Conservation (phyloP, 2,113 vertebrate species). For the Scomber scombrus region DNA sequence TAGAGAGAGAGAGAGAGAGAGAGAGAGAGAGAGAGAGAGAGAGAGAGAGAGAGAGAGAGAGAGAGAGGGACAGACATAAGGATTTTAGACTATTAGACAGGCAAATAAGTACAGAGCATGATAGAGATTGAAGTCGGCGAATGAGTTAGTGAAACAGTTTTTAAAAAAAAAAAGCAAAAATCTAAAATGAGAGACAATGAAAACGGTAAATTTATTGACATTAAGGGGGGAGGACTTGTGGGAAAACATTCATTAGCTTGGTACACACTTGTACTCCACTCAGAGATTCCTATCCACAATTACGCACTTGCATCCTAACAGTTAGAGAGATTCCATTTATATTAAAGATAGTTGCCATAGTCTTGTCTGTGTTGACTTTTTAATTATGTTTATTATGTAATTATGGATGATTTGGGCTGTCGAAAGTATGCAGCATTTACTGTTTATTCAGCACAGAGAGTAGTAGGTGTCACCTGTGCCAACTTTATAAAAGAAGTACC, state of each 20-base stretch:
- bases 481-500: too few species aligned
- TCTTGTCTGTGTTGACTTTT: too few species aligned
- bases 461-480: neutral
- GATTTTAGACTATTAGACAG: constrained; percentile 8
- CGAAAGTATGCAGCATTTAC: neutral
- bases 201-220: neutral
- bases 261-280: too few species aligned
- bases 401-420: too few species aligned
- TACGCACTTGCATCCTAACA: too few species aligned
- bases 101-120: neutral
- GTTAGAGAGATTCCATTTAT: too few species aligned
- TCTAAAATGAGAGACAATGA: neutral
- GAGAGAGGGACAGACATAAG: neutral
- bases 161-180: neutral
- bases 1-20: too few species aligned
- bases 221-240: neutral
- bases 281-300: too few species aligned
- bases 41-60: neutral
- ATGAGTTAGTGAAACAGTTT: neutral
- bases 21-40: neutral
- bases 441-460: neutral
- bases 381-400: too few species aligned
- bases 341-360: too few species aligned
- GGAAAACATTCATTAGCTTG: neutral
- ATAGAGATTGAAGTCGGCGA: neutral